These are phyloP conservation scores for Pristiophorus japonicus DNA, from an alignment of 2,113 vertebrate genomes.

Conservation along the genomic window DNA sequence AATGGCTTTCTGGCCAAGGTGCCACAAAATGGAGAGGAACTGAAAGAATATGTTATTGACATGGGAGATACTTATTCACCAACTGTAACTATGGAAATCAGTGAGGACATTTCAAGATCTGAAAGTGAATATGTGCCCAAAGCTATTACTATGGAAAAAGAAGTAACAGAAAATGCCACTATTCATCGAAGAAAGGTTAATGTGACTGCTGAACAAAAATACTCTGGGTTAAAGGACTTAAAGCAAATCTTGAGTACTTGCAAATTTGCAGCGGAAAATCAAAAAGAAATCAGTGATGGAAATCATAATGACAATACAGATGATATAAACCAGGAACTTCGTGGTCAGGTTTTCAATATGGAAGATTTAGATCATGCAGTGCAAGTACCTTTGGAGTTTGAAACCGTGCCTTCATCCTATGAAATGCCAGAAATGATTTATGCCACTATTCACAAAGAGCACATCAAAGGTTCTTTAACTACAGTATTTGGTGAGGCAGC, in stretches of 20 bases:
- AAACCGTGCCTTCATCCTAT: neutral
- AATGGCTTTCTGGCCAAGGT: neutral
- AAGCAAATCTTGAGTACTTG: neutral
- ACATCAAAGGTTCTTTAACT: neutral
- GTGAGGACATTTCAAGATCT: constrained; percentile 54
- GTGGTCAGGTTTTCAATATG: neutral
- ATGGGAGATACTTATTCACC: constrained; percentile 42
- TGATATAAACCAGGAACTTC: neutral
- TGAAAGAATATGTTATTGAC: constrained; percentile 3
- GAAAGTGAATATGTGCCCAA: constrained; percentile 48
- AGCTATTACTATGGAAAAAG: constrained; percentile 48
- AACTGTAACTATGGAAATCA: constrained; percentile 63
- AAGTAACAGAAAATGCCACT: constrained; percentile 45
- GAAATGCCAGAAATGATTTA: neutral
- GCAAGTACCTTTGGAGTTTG: neutral
- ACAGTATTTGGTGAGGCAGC: neutral
- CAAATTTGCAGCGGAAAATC: neutral
- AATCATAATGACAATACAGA: neutral
- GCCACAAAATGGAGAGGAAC: neutral
- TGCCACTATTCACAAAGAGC: neutral
- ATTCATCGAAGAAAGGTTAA: neutral
- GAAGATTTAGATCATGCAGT: neutral
- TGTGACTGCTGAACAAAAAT: neutral
- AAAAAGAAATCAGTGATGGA: neutral
- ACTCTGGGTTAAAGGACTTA: neutral